Base-by-base conservation (phyloP, 2,888 invertebrate species). In the Chrysomela aeneicollis region DNA sequence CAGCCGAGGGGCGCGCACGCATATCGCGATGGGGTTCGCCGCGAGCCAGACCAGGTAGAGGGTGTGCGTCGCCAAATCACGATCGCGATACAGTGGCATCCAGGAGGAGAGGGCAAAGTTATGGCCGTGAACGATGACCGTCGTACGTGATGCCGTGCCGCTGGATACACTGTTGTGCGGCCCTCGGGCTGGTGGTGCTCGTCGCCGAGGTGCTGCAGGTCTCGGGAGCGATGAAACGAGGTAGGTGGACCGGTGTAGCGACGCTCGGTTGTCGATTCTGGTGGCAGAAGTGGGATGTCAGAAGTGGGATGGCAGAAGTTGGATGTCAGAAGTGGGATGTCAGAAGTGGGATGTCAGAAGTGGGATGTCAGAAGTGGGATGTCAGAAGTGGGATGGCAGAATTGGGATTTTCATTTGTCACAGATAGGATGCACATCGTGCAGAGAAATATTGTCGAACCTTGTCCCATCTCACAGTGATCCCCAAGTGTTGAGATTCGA, bases 101-200 rank as follows among this genome's bases (percentile, higher is more conserved):
- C 59, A 22, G 35, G 46, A 47, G 52, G 61, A 64, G 50, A 49
- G 59, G 47, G 52, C 54, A 73, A 73, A 73, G 74, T 74, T 77
- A 81, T 81, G 81, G 81, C 81, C 79, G 81, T 79, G 81, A 79
- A 81, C 77, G 78, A 81, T 81, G 81, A 78, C 75, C 77, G 77
- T 76, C 77, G 77, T 74, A 79, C 79, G 78, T 81, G 80, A 78
- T 79, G 80, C 63, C 51, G 67, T 63, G 67, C 63, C 62, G 66
- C 61, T 80, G 81, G 80, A 79, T 81, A 78, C 78, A 79, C 73
- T 79, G 79, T 76, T 77, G 76, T 71, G 76, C 77, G 75, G 76
- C 76, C 77, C 75, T 72, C 54, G 74, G 72, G 73, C 66, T 66
- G 54, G 55, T 61, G 47, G 46, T 57, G 68, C 2, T 18, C 46